phyloP scores from a whole-genome alignment of 2,797 vertebrate species.

The Platalea minor region DNA sequence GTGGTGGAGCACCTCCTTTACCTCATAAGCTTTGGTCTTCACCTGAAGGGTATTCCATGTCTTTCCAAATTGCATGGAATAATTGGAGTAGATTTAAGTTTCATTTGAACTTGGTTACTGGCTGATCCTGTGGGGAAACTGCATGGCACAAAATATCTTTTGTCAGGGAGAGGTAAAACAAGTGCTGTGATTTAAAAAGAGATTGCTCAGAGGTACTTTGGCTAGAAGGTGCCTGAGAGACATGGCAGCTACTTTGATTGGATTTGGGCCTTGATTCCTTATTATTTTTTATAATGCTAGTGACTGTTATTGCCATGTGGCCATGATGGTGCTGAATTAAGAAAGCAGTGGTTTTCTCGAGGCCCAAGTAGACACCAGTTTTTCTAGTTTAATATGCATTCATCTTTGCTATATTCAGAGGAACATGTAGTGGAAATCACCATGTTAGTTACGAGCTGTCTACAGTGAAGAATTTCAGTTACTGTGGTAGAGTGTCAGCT shows the following conservation, averaged over 20 bases:
- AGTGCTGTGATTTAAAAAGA: background rate
- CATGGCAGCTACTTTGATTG: background rate
- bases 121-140: background rate
- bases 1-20: background rate
- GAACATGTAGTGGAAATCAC: constrained; percentile 59
- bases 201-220: background rate
- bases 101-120: background rate
- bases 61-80: background rate
- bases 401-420: constrained; percentile 49
- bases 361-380: background rate
- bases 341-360: background rate
- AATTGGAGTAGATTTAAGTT: background rate
- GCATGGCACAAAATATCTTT: background rate
- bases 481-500: constrained; percentile 33
- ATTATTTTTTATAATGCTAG: background rate
- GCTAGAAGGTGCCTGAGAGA: background rate
- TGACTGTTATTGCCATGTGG: background rate
- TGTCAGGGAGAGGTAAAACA: background rate
- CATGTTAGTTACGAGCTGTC: constrained; percentile 63
- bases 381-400: constrained; percentile 56
- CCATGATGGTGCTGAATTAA: background rate
- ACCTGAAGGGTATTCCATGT: background rate
- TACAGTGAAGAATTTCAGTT: constrained; percentile 66
- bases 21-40: background rate
- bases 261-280: background rate